Evolutionary conservation across 2,888 invertebrate genomes (phyloP).

Genomic region (Plagiodera versicolora): DNA sequence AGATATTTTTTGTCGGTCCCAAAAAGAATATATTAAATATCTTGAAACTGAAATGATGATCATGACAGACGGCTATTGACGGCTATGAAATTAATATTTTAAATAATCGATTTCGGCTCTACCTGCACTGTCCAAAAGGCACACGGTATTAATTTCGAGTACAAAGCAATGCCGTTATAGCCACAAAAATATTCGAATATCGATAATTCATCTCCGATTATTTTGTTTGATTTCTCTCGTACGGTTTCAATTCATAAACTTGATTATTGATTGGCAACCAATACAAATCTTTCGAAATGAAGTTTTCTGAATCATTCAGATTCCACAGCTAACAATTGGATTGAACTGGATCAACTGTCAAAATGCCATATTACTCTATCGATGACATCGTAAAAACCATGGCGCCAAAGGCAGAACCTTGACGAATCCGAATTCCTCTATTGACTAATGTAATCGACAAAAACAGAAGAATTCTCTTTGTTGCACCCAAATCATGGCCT

Average conservation of each 20-base stretch:
- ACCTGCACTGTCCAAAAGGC: slow-evolving; percentile 35
- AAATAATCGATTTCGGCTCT: slow-evolving; percentile 49
- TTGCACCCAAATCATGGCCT: background rate
- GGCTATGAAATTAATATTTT: slow-evolving; percentile 50
- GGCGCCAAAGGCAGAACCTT: slow-evolving; percentile 42
- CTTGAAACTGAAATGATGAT: slow-evolving; percentile 41
- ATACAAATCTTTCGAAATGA: no score
- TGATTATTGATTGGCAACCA: no score
- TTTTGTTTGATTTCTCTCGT: background rate
- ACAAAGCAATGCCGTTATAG: slow-evolving; percentile 18
- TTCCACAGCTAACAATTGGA: no score
- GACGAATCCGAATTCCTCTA: slow-evolving; percentile 38
- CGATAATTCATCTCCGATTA: slow-evolving; percentile 31
- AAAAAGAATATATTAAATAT: slow-evolving; percentile 41
- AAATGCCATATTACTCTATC: no score
- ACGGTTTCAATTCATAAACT: background rate
- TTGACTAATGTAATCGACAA: slow-evolving; percentile 39
- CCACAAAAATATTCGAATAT: slow-evolving; percentile 9
- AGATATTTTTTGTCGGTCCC: slow-evolving; percentile 36
- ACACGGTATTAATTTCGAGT: slow-evolving; percentile 30
- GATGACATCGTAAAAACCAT: no score
- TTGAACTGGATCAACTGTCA: no score
- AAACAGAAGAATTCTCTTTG: slow-evolving; percentile 31
- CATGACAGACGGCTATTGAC: slow-evolving; percentile 43
- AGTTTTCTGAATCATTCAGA: no score